Conservation (phyloP, 2,797 vertebrate species). For the Steatocranus sp. region DNA sequence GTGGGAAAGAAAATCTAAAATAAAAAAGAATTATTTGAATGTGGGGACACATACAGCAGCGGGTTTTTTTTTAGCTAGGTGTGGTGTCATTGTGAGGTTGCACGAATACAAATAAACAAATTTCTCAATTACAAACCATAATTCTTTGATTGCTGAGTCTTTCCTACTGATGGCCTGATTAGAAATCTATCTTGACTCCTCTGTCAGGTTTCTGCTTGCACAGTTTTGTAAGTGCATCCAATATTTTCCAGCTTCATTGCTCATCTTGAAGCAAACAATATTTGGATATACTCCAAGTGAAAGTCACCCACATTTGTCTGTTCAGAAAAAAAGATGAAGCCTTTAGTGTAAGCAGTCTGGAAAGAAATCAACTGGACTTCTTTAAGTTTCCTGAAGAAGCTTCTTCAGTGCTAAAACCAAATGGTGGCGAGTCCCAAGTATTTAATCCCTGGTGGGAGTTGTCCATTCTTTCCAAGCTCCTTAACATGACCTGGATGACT, state of each 20-base stretch:
- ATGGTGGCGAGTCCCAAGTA: background rate
- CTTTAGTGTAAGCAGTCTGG: background rate
- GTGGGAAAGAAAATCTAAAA: fast-evolving
- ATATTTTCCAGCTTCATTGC: background rate
- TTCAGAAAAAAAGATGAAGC: background rate
- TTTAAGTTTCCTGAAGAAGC: background rate
- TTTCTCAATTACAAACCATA: background rate
- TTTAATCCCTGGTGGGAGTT: background rate
- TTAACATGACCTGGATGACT: background rate
- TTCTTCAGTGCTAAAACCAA: background rate
- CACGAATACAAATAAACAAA: background rate
- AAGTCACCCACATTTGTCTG: background rate
- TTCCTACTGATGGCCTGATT: background rate
- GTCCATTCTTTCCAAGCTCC: background rate
- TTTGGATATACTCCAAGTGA: background rate
- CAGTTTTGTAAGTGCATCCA: background rate
- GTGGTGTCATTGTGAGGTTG: background rate
- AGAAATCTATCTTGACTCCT: background rate
- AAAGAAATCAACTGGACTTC: background rate
- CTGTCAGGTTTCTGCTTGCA: background rate
- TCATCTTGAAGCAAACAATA: background rate
- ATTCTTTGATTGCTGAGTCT: background rate
- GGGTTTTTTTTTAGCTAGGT: background rate
- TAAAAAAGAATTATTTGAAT: background rate
- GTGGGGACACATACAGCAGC: background rate